A percentile compares a stretch with the other conserved stretches of the same genome.
Evolutionary conservation across 2,888 invertebrate genomes (phyloP).

Genomic region (Morpho achilles): DNA sequence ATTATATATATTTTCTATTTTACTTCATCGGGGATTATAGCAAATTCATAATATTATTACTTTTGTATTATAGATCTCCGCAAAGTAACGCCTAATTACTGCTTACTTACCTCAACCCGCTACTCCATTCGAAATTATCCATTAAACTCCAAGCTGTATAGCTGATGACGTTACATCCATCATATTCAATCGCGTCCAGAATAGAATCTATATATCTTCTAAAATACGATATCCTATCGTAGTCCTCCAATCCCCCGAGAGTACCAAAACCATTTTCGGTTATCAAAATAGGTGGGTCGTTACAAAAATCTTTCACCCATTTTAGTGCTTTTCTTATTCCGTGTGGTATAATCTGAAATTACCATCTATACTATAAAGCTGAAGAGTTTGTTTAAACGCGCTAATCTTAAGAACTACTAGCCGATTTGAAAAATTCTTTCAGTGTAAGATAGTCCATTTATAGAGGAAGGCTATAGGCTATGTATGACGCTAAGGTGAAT

Average conservation of each 20-base stretch:
- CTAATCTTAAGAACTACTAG: too few species aligned
- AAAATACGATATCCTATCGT: constrained; percentile 58
- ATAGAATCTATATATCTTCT: constrained; percentile 46
- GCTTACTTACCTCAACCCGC: constrained; percentile 37
- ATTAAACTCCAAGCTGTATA: constrained; percentile 65
- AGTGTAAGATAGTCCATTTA: too few species aligned
- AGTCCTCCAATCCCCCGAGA: constrained; percentile 46
- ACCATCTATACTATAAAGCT: too few species aligned
- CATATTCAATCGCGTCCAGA: constrained; percentile 47
- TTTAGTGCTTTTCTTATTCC: constrained; percentile 71
- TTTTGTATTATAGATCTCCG: background rate
- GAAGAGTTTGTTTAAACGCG: too few species aligned
- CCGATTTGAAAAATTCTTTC: too few species aligned
- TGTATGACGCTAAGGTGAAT: too few species aligned
- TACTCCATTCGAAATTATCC: constrained; percentile 63
- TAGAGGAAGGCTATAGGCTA: too few species aligned
- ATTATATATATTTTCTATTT: too few species aligned
- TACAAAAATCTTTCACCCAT: constrained; percentile 77
- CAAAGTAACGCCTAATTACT: background rate
- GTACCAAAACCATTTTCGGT: constrained; percentile 81
- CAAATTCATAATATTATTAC: too few species aligned
- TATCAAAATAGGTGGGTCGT: constrained; percentile 74
- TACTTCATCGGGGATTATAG: too few species aligned
- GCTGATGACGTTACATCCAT: constrained; percentile 45
- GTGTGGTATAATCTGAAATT: constrained; percentile 26